Evolutionary conservation across 2,888 invertebrate species (phyloP).

Genomic region (Sarcophaga subvicina): DNA sequence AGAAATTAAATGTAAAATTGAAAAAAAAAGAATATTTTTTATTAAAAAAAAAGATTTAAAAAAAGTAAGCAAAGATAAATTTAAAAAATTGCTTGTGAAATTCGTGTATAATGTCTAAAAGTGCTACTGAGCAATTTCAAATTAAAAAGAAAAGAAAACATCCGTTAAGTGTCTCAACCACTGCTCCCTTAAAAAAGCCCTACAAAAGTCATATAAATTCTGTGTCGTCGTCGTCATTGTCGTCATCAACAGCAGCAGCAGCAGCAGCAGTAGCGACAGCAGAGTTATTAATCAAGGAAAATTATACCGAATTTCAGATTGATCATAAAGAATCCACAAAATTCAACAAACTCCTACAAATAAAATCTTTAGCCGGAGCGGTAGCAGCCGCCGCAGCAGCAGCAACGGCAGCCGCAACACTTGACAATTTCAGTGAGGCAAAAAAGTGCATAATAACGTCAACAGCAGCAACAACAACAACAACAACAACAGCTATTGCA

Average conservation of each 20-base stretch:
- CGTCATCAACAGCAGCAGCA: not conserved
- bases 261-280: conserved; percentile 41
- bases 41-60: conserved; percentile 31
- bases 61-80: conserved; percentile 30
- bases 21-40: conserved; percentile 23
- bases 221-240: conserved; percentile 17
- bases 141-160: conserved; percentile 74
- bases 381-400: conserved; percentile 4
- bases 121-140: conserved; percentile 73
- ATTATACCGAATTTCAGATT: conserved; percentile 58
- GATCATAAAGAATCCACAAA: conserved; percentile 55
- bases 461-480: conserved; percentile 57
- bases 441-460: conserved; percentile 51
- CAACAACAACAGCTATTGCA: conserved; percentile 33
- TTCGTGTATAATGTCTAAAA: conserved; percentile 73
- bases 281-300: conserved; percentile 59
- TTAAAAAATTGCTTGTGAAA: conserved; percentile 42
- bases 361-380: conserved; percentile 45
- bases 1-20: conserved; percentile 26
- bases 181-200: conserved; percentile 31
- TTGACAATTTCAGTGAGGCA: conserved; percentile 46
- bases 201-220: conserved; percentile 53
- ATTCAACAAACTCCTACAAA: conserved; percentile 53
- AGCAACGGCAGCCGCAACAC: conserved; percentile 56
- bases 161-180: conserved; percentile 57